These are phyloP conservation scores for Nasonia giraulti DNA, from an alignment of 1,140 invertebrate genomes.

Conservation along the genomic window DNA sequence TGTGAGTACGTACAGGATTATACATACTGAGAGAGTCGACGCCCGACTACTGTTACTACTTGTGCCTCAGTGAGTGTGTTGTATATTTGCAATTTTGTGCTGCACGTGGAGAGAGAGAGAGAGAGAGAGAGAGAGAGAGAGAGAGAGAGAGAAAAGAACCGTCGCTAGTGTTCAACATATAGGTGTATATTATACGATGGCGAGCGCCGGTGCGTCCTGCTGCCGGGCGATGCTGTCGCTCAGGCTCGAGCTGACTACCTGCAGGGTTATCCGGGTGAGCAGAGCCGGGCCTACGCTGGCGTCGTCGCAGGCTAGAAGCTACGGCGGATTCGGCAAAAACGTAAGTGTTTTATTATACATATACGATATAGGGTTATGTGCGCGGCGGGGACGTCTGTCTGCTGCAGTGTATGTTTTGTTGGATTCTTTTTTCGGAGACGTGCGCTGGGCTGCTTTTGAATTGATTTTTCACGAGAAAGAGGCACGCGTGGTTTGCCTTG, in stretches of 20 bases:
- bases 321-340: constrained; percentile 22
- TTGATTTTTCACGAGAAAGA: too few relatives aligned
- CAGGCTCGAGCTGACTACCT: constrained; percentile 9
- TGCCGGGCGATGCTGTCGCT: constrained; percentile 28
- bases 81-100: not conserved
- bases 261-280: constrained; percentile 5
- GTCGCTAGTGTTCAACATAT: not conserved
- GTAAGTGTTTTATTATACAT: constrained; percentile 17
- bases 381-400: too few relatives aligned
- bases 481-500: too few relatives aligned
- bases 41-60: not conserved
- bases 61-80: not conserved
- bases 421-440: too few relatives aligned
- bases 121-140: not conserved
- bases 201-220: constrained; percentile 24
- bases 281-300: not conserved
- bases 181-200: constrained; percentile 5
- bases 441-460: too few relatives aligned
- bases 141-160: not conserved
- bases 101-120: not conserved
- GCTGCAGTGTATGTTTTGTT: too few relatives aligned
- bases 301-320: constrained; percentile 11
- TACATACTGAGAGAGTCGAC: not conserved
- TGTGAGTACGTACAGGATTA: too few relatives aligned
- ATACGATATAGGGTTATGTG: not conserved